These are phyloP conservation scores for Hydroisotoma schaefferi DNA, from an alignment of 2,888 invertebrate genomes.

Conservation along the genomic window DNA sequence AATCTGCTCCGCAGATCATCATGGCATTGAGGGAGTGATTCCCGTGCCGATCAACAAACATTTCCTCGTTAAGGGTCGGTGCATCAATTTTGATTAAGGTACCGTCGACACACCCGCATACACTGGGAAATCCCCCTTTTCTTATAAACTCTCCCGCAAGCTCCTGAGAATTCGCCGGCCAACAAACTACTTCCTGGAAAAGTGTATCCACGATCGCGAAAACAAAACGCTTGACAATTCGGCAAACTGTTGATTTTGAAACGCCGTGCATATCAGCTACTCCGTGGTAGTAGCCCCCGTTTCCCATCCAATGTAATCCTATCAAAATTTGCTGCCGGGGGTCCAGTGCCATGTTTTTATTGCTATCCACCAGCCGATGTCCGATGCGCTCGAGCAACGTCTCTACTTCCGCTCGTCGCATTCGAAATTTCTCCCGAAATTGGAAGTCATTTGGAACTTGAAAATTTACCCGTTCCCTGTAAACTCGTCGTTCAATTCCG, in stretches of 20 bases:
- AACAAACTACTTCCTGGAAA: constrained; percentile 18
- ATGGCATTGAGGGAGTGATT: constrained; percentile 34
- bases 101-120: constrained; percentile 32
- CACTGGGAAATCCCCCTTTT: constrained; percentile 35
- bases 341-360: constrained; percentile 15
- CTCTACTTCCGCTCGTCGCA: constrained; percentile 3
- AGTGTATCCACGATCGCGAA: constrained; percentile 17
- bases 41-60: constrained; percentile 34
- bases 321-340: constrained; percentile 19
- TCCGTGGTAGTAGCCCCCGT: constrained; percentile 11
- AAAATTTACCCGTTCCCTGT: constrained; percentile 2
- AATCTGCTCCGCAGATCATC: constrained; percentile 31
- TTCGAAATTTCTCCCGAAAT: constrained; percentile 8
- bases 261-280: constrained; percentile 24
- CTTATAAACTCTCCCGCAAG: constrained; percentile 16
- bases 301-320: constrained; percentile 18
- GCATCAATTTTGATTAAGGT: constrained; percentile 25
- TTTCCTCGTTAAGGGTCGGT: constrained; percentile 22
- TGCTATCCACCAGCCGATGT: constrained; percentile 5
- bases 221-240: constrained; percentile 15
- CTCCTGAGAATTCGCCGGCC: constrained; percentile 13
- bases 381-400: constrained; percentile 9
- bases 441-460: not conserved
- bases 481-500: too few species aligned
- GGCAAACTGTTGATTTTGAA: constrained; percentile 26